Evolutionary conservation across 2,888 invertebrate genomes (phyloP).

Genomic region (Trichopria drosophilae): DNA sequence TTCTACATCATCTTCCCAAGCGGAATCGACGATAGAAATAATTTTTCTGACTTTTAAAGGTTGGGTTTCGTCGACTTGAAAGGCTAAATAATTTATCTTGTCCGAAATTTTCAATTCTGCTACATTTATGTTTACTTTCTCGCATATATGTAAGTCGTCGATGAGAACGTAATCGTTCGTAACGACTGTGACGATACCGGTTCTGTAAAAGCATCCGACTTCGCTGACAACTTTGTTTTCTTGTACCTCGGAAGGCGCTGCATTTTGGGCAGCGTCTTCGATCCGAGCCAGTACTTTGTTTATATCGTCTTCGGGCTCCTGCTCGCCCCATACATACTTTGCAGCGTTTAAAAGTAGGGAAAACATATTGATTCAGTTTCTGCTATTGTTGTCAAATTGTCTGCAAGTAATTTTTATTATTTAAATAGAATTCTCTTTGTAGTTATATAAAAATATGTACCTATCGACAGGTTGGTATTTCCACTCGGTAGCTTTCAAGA

Average conservation of each 20-base stretch:
- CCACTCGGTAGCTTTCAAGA: slow-evolving; percentile 80
- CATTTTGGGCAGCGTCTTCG: slow-evolving; percentile 27
- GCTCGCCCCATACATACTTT: slow-evolving; percentile 4
- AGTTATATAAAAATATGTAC: too few species aligned
- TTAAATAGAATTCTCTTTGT: too few species aligned
- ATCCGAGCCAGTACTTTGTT: slow-evolving; percentile 38
- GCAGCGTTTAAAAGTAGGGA: slow-evolving; percentile 55
- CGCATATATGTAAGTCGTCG: slow-evolving; percentile 65
- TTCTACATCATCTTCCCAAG: slow-evolving; percentile 46
- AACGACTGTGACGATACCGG: slow-evolving; percentile 67
- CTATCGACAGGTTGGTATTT: too few species aligned
- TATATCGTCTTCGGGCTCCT: slow-evolving; percentile 30
- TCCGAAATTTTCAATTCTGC: slow-evolving; percentile 61
- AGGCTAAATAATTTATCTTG: slow-evolving; percentile 64
- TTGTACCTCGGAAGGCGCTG: slow-evolving; percentile 8
- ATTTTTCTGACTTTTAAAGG: slow-evolving; percentile 64
- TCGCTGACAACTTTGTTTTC: slow-evolving; percentile 17
- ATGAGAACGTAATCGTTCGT: slow-evolving; percentile 62
- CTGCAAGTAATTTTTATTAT: too few species aligned
- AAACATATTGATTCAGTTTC: slow-evolving; percentile 56
- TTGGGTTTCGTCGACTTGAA: slow-evolving; percentile 57
- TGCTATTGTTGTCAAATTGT: slow-evolving; percentile 38
- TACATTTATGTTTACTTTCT: slow-evolving; percentile 53
- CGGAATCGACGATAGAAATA: slow-evolving; percentile 59
- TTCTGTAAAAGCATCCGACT: slow-evolving; percentile 44